Conservation (phyloP, 2,113 vertebrate species). For the Pipa parva region DNA sequence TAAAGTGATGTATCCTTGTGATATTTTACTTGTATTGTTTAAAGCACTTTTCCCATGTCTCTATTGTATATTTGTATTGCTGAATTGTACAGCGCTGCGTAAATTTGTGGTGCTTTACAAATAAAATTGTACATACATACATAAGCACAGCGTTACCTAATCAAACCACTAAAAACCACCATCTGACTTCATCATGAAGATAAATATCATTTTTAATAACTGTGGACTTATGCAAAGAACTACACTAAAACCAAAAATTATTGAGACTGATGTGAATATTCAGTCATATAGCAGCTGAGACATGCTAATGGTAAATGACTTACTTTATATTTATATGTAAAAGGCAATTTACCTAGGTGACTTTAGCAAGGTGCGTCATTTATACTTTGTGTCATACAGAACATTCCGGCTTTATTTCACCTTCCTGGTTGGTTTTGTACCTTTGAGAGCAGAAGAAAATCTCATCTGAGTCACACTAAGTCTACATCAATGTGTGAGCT, state of each 20-base stretch:
- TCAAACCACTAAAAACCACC: background rate
- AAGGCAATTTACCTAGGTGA: background rate
- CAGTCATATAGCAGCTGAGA: conserved; percentile 33
- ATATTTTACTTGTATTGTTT: too few species aligned
- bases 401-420: background rate
- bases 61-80: too few species aligned
- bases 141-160: background rate
- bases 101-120: too few species aligned
- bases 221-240: conserved; percentile 5
- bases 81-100: too few species aligned
- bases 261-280: conserved; percentile 26
- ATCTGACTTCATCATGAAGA: background rate
- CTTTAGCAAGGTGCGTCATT: background rate
- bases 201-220: background rate
- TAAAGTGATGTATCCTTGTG: too few species aligned
- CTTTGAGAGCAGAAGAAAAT: too few species aligned
- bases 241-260: conserved; percentile 12
- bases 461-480: too few species aligned
- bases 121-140: too few species aligned
- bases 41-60: too few species aligned
- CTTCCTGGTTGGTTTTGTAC: background rate
- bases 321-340: conserved; percentile 4
- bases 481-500: too few species aligned
- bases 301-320: conserved; percentile 20
- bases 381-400: background rate